A percentile compares a stretch with the other conserved stretches of the same genome.
phyloP scores from a whole-genome alignment of 1,140 invertebrate genomes.

The Orius insidiosus region DNA sequence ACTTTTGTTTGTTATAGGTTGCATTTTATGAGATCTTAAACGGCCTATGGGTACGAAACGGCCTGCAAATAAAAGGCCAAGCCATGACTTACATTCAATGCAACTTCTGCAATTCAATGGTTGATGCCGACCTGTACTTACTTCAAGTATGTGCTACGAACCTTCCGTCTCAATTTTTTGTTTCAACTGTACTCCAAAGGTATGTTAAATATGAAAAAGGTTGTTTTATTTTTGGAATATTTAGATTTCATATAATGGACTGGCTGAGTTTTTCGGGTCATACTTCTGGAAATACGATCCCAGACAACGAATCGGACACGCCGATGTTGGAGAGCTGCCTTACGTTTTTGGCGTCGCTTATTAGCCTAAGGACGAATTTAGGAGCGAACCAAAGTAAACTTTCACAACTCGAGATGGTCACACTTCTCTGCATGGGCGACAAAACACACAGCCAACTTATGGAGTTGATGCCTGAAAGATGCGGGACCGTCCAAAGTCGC shows the following conservation, averaged over 20 bases:
- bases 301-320: constrained; percentile 58
- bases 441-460: constrained; percentile 89
- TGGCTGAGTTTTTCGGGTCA: constrained; percentile 61
- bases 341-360: constrained; percentile 76
- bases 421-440: constrained; percentile 78
- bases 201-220: constrained; percentile 27
- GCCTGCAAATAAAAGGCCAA: constrained; percentile 91
- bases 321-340: constrained; percentile 84
- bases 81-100: constrained; percentile 98
- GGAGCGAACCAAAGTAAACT: constrained; percentile 51
- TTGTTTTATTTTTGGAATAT: not conserved
- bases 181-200: constrained; percentile 77
- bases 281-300: constrained; percentile 30
- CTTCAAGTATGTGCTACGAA: constrained; percentile 82
- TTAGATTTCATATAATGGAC: constrained; percentile 62
- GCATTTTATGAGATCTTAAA: constrained; percentile 87
- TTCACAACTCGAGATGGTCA: constrained; percentile 80
- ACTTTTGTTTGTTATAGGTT: constrained; percentile 41
- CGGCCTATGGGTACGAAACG: constrained; percentile 90
- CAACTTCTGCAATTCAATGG: constrained; percentile 96
- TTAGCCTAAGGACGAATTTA: constrained; percentile 77
- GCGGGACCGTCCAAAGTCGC: constrained; percentile 72
- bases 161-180: constrained; percentile 66
- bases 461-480: constrained; percentile 88
- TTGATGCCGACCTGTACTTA: constrained; percentile 89